Percentiles rank a stretch among this genome's conserved stretches.
These are phyloP conservation scores for Natator depressus DNA, from an alignment of 2,113 vertebrate genomes.

Conservation along the genomic window DNA sequence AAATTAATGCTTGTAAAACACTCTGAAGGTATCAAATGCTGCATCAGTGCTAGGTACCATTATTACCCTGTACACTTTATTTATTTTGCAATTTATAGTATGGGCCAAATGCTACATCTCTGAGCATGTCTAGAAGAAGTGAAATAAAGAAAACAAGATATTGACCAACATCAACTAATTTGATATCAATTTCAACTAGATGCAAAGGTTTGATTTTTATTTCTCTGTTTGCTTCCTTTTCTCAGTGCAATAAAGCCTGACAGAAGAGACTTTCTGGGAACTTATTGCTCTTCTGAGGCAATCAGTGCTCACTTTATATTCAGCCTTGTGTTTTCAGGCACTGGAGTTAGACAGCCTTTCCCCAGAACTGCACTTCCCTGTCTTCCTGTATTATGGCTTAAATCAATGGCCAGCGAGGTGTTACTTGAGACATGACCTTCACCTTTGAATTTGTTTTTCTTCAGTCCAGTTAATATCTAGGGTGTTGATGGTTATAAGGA, in stretches of 20 bases:
- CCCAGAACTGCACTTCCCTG: background rate
- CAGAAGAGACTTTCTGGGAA: conserved; percentile 42
- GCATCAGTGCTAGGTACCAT: background rate
- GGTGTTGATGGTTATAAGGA: conserved; percentile 31
- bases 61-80: background rate
- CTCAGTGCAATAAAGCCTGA: conserved; percentile 19
- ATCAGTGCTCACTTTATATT: conserved; percentile 65
- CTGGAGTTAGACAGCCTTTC: conserved; percentile 43
- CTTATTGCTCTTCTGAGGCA: conserved; percentile 45
- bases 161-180: background rate
- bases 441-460: background rate
- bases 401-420: background rate
- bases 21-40: background rate
- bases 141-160: background rate
- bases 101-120: background rate
- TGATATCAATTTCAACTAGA: conserved; percentile 9
- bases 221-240: conserved; percentile 36
- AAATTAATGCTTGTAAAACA: background rate
- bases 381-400: conserved; percentile 28
- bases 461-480: conserved; percentile 23
- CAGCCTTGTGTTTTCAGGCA: conserved; percentile 45
- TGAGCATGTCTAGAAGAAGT: background rate
- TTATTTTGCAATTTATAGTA: background rate
- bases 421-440: conserved; percentile 19
- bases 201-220: conserved; percentile 2